Conservation (phyloP, 2,797 vertebrate genomes). For the Gymnothorax javanicus region DNA sequence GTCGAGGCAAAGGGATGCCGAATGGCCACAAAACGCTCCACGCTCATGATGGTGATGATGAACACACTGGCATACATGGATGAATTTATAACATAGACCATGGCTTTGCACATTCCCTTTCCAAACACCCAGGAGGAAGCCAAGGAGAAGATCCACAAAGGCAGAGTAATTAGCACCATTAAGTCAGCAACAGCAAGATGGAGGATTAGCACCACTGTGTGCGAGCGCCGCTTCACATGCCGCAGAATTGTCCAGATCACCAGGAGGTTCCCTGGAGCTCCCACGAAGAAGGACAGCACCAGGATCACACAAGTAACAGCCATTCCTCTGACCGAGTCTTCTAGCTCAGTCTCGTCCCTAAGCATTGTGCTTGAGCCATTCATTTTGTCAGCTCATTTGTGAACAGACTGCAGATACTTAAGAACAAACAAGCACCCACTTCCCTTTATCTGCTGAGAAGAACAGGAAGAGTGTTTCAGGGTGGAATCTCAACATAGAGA, state of each 20-base stretch:
- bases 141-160: conserved; percentile 85
- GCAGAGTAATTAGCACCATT: conserved; percentile 82
- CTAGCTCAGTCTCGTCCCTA: conserved; percentile 48
- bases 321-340: conserved; percentile 56
- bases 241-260: conserved; percentile 83
- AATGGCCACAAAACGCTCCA: conserved; percentile 80
- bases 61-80: conserved; percentile 88
- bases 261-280: conserved; percentile 80
- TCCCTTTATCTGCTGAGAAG: conserved; percentile 60
- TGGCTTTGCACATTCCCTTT: conserved; percentile 67
- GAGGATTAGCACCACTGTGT: conserved; percentile 81
- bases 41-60: conserved; percentile 81
- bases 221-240: conserved; percentile 76
- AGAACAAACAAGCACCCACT: conserved; percentile 62
- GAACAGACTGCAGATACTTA: conserved; percentile 50
- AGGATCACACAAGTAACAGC: conserved; percentile 73
- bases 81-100: conserved; percentile 77
- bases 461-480: conserved; percentile 58
- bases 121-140: conserved; percentile 79
- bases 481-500: conserved; percentile 38
- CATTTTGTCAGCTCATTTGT: conserved; percentile 55
- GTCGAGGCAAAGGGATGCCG: conserved; percentile 76
- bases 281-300: conserved; percentile 76
- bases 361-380: conserved; percentile 48
- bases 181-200: conserved; percentile 82